These are phyloP conservation scores for Drosophila paramelanica DNA, from an alignment of 2,888 invertebrate species.

Conservation along the genomic window DNA sequence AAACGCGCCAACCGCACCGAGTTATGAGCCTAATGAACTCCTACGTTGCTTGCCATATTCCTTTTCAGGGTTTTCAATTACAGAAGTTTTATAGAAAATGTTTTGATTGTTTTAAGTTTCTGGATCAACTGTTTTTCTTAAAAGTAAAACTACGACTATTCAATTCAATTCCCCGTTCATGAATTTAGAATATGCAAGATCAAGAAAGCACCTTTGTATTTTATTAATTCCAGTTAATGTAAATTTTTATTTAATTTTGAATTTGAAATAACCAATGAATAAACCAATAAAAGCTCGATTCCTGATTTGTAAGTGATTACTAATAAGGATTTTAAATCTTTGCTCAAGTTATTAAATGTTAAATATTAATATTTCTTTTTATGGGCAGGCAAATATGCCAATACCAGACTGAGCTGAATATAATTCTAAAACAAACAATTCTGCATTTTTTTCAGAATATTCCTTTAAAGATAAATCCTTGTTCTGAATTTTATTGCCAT, in stretches of 20 bases:
- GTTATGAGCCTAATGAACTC: constrained; percentile 14
- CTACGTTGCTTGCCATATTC: not conserved
- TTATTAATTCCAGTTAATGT: too few species aligned
- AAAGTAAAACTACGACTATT: too few species aligned
- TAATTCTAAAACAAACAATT: not conserved
- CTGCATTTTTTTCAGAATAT: not conserved
- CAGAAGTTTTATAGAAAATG: not conserved
- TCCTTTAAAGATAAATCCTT: constrained; percentile 8
- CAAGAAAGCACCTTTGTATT: too few species aligned
- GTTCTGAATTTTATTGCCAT: constrained; percentile 20
- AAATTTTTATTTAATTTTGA: too few species aligned
- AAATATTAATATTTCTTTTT: too few species aligned
- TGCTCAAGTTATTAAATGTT: too few species aligned
- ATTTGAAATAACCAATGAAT: too few species aligned
- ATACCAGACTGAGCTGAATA: not conserved
- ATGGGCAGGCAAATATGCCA: not conserved
- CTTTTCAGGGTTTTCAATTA: not conserved
- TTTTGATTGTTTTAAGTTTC: not conserved
- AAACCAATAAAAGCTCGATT: too few species aligned
- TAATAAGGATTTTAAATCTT: too few species aligned
- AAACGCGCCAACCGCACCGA: constrained; percentile 19
- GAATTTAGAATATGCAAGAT: too few species aligned
- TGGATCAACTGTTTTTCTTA: not conserved
- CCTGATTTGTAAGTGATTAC: too few species aligned
- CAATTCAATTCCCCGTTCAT: too few species aligned